phyloP scores from a whole-genome alignment of 2,113 vertebrate genomes.

The Sturnus vulgaris region DNA sequence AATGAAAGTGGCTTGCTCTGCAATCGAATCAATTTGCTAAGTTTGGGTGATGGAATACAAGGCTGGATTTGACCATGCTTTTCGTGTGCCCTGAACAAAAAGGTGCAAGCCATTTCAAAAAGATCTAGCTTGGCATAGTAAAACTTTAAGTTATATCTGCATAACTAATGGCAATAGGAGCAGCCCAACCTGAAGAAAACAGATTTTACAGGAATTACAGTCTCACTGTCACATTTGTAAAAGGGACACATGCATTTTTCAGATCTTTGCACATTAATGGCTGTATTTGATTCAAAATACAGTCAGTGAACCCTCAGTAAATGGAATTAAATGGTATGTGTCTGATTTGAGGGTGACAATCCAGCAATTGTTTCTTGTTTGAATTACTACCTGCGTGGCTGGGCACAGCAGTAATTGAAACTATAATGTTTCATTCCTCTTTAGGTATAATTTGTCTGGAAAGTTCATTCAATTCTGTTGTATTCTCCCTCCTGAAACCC shows the following conservation, averaged over 20 bases:
- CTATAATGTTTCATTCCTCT: conserved; percentile 63
- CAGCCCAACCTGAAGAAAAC: conserved; percentile 54
- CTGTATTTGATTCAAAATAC: conserved; percentile 66
- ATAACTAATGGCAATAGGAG: neutral
- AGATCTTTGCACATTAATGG: conserved; percentile 68
- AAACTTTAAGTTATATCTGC: conserved; percentile 23
- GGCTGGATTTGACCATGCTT: neutral
- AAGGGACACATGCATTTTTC: conserved; percentile 61
- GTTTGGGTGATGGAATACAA: neutral
- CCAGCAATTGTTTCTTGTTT: conserved; percentile 66
- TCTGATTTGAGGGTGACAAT: conserved; percentile 66
- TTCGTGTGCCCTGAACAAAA: neutral
- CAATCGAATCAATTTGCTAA: neutral
- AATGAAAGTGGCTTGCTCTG: conserved; percentile 12
- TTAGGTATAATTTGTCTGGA: conserved; percentile 59
- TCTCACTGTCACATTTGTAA: conserved; percentile 50
- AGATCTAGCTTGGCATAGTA: neutral
- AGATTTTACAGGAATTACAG: conserved; percentile 46
- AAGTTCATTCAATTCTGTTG: conserved; percentile 20
- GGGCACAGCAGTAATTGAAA: conserved; percentile 66
- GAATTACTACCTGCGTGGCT: conserved; percentile 67
- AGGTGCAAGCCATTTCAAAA: neutral
- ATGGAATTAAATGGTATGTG: conserved; percentile 70
- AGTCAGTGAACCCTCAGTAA: conserved; percentile 66
- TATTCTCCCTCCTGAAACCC: neutral